Percentiles rank a stretch among this genome's conserved stretches.
These are phyloP conservation scores for Keiferia lycopersicella DNA, from an alignment of 2,888 invertebrate species.

Conservation along the genomic window DNA sequence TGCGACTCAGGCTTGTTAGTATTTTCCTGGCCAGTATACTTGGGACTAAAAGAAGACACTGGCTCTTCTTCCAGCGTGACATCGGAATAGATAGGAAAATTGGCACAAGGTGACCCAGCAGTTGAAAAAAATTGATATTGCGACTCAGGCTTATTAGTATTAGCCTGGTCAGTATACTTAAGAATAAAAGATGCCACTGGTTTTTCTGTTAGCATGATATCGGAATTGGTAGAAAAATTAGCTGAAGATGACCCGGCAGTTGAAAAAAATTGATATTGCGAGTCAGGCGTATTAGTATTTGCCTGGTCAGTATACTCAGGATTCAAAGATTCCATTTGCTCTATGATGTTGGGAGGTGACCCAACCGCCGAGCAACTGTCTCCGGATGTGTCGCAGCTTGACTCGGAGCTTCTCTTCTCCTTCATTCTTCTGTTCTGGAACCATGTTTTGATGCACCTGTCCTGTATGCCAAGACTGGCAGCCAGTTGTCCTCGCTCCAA, in stretches of 20 bases:
- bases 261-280: not conserved
- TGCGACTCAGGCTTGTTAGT: not conserved
- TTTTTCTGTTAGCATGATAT: no score
- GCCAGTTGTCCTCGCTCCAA: constrained; percentile 85
- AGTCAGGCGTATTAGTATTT: not conserved
- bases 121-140: no score
- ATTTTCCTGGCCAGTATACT: not conserved
- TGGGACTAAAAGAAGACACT: not conserved
- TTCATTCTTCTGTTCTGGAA: constrained; percentile 92
- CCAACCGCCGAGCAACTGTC: constrained; percentile 37
- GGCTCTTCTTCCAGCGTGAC: no score
- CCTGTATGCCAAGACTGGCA: constrained; percentile 81
- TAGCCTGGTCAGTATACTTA: no score
- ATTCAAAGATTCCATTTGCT: not conserved
- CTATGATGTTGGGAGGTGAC: constrained; percentile 13
- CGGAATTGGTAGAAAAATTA: no score
- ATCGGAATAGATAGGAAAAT: no score
- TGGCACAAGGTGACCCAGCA: no score
- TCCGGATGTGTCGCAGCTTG: constrained; percentile 42
- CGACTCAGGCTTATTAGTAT: no score
- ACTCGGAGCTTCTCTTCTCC: constrained; percentile 79
- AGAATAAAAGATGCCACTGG: no score
- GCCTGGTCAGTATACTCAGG: not conserved
- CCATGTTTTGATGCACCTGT: constrained; percentile 91
- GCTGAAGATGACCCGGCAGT: no score